phyloP scores from a whole-genome alignment of 2,113 vertebrate genomes.

The Triplophysa rosa region DNA sequence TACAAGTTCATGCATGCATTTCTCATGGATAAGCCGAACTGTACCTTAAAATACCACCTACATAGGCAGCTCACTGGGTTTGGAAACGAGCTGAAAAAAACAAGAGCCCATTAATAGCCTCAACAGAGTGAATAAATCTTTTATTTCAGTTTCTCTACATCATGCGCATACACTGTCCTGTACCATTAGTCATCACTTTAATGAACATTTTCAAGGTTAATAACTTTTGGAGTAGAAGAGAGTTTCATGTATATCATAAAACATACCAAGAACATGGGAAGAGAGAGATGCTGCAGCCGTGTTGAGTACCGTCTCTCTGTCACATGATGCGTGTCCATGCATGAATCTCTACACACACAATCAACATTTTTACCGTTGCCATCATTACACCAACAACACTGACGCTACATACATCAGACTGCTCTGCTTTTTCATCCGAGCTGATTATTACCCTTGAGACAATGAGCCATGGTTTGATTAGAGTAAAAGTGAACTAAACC shows the following conservation, averaged over 20 bases:
- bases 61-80: neutral
- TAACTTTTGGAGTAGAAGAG: conserved; percentile 48
- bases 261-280: conserved; percentile 5
- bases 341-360: no score
- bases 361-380: no score
- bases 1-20: neutral
- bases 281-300: neutral
- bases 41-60: no score
- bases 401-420: no score
- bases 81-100: conserved; percentile 9
- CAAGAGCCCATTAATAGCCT: neutral
- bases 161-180: conserved; percentile 69
- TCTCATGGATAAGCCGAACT: neutral
- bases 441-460: no score
- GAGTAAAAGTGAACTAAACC: no score
- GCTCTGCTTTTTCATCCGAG: no score
- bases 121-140: conserved; percentile 42
- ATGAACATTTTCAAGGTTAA: conserved; percentile 47
- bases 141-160: conserved; percentile 68
- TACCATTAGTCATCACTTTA: conserved; percentile 59
- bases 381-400: no score
- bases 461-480: no score
- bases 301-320: no score
- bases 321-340: no score
- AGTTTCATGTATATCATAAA: conserved; percentile 43